Evolutionary conservation across 2,888 invertebrate species (phyloP).

Genomic region (Clunio marinus): DNA sequence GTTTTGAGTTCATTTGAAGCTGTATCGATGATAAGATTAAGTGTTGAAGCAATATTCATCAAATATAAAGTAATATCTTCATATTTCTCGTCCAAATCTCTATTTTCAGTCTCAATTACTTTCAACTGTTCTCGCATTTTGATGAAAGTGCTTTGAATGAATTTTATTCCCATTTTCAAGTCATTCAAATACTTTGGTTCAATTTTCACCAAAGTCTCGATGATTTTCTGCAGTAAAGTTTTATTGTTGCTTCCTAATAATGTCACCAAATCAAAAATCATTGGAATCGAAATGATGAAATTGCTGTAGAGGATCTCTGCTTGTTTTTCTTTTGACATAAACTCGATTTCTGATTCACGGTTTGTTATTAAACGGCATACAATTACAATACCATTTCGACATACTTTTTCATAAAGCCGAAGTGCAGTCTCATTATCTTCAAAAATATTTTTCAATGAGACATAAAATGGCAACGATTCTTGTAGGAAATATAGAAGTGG

Average conservation of each 20-base stretch:
- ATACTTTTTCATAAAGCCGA: slow-evolving; percentile 56
- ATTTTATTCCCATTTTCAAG: slow-evolving; percentile 53
- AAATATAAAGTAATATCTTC: slow-evolving; percentile 65
- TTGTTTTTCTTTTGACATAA: slow-evolving; percentile 63
- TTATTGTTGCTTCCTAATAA: slow-evolving; percentile 67
- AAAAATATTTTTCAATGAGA: slow-evolving; percentile 53
- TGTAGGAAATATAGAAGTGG: slow-evolving; percentile 68
- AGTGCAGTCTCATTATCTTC: slow-evolving; percentile 52
- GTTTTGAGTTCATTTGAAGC: slow-evolving; percentile 56
- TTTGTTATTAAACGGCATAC: slow-evolving; percentile 74
- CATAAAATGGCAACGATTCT: slow-evolving; percentile 66
- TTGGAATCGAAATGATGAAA: slow-evolving; percentile 77
- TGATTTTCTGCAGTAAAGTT: slow-evolving; percentile 58
- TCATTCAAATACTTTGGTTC: slow-evolving; percentile 60
- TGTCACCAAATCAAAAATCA: slow-evolving; percentile 72
- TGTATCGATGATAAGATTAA: slow-evolving; percentile 64
- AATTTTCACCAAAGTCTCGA: slow-evolving; percentile 60
- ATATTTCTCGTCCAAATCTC: slow-evolving; percentile 47
- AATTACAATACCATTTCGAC: slow-evolving; percentile 64
- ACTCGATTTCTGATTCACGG: slow-evolving; percentile 67
- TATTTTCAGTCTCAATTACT: slow-evolving; percentile 46
- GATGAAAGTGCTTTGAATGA: slow-evolving; percentile 54
- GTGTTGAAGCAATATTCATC: slow-evolving; percentile 64
- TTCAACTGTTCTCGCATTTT: slow-evolving; percentile 48
- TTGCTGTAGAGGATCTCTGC: slow-evolving; percentile 71